Conservation (phyloP, 2,113 vertebrate genomes). For the Trichechus manatus region DNA sequence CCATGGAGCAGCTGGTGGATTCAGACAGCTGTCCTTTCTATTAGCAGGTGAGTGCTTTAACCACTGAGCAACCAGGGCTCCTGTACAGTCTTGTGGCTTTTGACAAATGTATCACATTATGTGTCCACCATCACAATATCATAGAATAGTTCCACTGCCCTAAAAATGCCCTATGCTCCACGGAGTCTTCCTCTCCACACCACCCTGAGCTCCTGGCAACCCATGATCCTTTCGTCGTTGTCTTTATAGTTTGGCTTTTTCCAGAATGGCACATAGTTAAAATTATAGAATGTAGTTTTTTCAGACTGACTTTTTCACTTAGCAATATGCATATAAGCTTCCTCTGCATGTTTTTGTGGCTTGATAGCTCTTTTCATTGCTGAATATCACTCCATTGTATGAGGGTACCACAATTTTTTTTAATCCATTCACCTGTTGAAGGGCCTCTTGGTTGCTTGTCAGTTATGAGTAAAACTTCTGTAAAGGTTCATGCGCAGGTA, state of each 20-base stretch:
- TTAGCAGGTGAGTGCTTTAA: too few relatives aligned
- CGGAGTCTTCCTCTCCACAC: neutral
- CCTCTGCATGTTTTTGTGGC: neutral
- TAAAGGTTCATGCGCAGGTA: neutral
- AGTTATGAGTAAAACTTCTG: neutral
- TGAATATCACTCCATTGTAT: neutral
- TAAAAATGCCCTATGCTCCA: neutral
- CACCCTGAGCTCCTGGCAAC: neutral
- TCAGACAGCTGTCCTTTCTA: too few relatives aligned
- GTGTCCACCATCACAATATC: too few relatives aligned
- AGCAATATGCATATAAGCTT: neutral
- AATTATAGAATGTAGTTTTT: neutral
- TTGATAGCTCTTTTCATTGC: neutral
- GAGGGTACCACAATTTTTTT: neutral
- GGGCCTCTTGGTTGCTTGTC: neutral
- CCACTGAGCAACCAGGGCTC: too few relatives aligned
- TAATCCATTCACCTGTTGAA: neutral
- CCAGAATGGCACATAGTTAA: neutral
- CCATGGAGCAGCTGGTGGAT: too few relatives aligned
- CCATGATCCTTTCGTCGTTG: neutral
- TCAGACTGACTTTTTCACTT: neutral
- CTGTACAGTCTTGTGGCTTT: too few relatives aligned
- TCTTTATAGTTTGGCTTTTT: neutral
- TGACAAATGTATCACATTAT: too few relatives aligned
- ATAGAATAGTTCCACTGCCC: too few relatives aligned